Base-by-base conservation (phyloP, 1,140 invertebrate genomes). In the Dendrolimus punctatus region DNA sequence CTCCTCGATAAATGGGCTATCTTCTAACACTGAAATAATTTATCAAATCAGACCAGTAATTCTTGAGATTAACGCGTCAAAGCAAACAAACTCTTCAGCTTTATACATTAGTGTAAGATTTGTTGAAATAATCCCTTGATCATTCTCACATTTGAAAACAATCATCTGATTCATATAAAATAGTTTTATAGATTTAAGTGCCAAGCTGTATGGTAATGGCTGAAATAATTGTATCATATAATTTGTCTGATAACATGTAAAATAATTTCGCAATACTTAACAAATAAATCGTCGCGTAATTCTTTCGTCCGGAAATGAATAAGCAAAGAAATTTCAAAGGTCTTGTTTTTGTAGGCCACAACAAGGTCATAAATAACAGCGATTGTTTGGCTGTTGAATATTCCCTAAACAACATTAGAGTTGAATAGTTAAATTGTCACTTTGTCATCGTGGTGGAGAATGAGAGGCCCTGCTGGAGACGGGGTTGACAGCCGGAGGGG, bases 401-500 rank as follows among this genome's bases (percentile, higher is more conserved):
- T 79, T 73, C 68, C 55, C 75, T 78, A 81, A 83, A 85, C 72
- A 79, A 76, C 78, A 85, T 85, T 81, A 81, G 76, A 66, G 70
- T 60, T 68, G 76, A 80, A 83, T 83, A 72, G 71, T 68, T 68
- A 72, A 76, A 81, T 85, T 81, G 77, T 80, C 80, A 80, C 71
- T 82, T 85, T 82, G 81, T 85, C 74, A 75, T 71, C 69, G 62
- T 55, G 73, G 64, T 58, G 56, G 58, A 23, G 66, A 69, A 69
- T 71, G 64, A 68, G 64, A 66, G 50, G 49, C 71, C 48, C 73
- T 49, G 70, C 70, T 57, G 73, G 76, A 69, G 70, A 64, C 68
- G 57, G 62, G 64, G 60, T 55, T 50, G 54, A 46, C 53, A 46
- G 40, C 51, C 43, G 55, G 53, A 53, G 60, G 57, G 62, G 9